Evolutionary conservation across 2,888 invertebrate species (phyloP).

Genomic region (Eupithecia pulchellata): DNA sequence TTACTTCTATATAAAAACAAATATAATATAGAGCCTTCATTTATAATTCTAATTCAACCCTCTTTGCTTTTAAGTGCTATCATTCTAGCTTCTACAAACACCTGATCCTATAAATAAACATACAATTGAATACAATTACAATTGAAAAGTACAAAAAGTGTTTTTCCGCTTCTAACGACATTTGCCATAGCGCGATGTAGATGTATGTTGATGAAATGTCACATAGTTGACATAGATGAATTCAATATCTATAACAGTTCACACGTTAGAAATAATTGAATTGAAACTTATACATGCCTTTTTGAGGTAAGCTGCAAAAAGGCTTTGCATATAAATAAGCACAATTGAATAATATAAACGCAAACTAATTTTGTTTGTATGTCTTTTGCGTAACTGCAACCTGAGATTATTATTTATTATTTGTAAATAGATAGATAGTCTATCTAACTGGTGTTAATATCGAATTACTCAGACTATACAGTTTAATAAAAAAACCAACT

Average conservation of each 20-base stretch:
- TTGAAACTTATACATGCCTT: background rate
- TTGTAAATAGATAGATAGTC: background rate
- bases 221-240: background rate
- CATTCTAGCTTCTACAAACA: background rate
- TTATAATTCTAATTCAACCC: background rate
- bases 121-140: background rate
- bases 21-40: too few relatives aligned
- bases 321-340: background rate
- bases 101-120: background rate
- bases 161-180: constrained; percentile 5
- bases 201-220: constrained; percentile 1
- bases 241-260: constrained; percentile 5
- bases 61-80: background rate
- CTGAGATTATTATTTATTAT: background rate
- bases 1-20: too few relatives aligned
- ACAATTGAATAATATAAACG: background rate
- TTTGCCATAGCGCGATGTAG: constrained; percentile 3
- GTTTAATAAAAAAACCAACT: too few relatives aligned
- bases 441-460: too few relatives aligned
- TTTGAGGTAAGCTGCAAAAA: background rate
- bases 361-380: background rate
- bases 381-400: background rate
- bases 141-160: background rate
- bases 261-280: constrained; percentile 24
- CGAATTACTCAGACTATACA: too few relatives aligned